Evolutionary conservation across 2,113 vertebrate genomes (phyloP), one percentile per base, ranked within the genome.

Genomic region (Perca fluviatilis): DNA sequence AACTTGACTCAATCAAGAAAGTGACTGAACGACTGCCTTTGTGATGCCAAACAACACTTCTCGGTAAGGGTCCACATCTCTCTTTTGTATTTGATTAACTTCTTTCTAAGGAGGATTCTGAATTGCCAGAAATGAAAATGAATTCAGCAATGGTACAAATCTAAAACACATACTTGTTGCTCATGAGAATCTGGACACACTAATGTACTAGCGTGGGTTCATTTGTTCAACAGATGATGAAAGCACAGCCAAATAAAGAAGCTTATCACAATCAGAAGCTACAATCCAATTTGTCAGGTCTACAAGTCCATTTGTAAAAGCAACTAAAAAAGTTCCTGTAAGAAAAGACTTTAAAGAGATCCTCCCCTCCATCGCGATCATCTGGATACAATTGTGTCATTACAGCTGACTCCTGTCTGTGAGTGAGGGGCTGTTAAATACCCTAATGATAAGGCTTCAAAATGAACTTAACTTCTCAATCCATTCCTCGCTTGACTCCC

Each of bases 371-470:
- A 63, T 64, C 74, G 36, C 57, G 13, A 79, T 94, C 94, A 95
- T 95, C 93, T 95, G 94, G 94, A 92, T 90, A 91, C 90, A 90
- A 94, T 94, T 95, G 91, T 88, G 79, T 90, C 89, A 84, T 92
- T 94, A 93, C 68, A 63, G 85, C 60, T 19, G 33, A 66, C 82
- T 91, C 68, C 90, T 91, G 88, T 88, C 71, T 90, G 77, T 16
- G 58, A 90, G 84, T 66, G 82, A 88, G 70, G 60, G 85, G 61
- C 77, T 67, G 61, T 81, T 93, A 89, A 91, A 87, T 18, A 83
- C 75, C 70, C 56, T 6, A 33, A 79, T 27, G 84, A 92, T 90
- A 71, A 90, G 79, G n/a, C 68, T 82, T 82, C 77, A 80, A 78
- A 90, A 87, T 57, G 4, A 90, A 77, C 66, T 78, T 74, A 82